Evolutionary conservation across 2,797 vertebrate genomes (phyloP), one percentile per base, ranked within the genome.

Genomic region (Capromys pilorides): DNA sequence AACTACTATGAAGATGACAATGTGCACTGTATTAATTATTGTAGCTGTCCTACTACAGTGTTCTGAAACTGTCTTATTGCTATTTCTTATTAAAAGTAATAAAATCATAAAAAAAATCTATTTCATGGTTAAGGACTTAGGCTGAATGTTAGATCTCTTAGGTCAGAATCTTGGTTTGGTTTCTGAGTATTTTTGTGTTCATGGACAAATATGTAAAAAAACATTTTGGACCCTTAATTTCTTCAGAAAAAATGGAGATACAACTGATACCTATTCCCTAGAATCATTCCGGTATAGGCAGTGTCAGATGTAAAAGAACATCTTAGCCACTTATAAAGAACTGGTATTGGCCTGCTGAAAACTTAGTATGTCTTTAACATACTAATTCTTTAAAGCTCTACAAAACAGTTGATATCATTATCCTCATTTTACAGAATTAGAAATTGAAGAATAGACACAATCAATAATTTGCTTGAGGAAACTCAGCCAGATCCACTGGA

Each of bases 331-430:
- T 31, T 71, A n/a, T 61, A 83, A 93, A 75, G 64, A 90, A 79
- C 73, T 87, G 22, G 2, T 62, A 10, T 57, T 92, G 51, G 36
- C 83, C n/a, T 83, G n/a, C 69, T 51, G 31, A 82, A 10, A 54
- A 90, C 81, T 88, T 88, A 78, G n/a, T 86, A 28, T 83, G 26
- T 92, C 78, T 92, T 95, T 88, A 85, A 86, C 12, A 54, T 86
- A 54, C 21, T 51, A 86, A 90, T 86, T 88, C 51, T 71, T 33
- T 87, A 79, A 19, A 73, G 31, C 28, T 92, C 66, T 69, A 3
- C 18, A 39, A 94, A 92, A 54, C 36, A 94, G 64, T 21, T 73
- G 36, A 41, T 81, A 12, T 85, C 66, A 90, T 64, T 90, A 66
- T 82, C 28, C 26, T 18, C 90, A 51, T 82, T 95, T 89, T 59